phyloP scores from a whole-genome alignment of 2,888 invertebrate species.

The Ecdyonurus torrentis region DNA sequence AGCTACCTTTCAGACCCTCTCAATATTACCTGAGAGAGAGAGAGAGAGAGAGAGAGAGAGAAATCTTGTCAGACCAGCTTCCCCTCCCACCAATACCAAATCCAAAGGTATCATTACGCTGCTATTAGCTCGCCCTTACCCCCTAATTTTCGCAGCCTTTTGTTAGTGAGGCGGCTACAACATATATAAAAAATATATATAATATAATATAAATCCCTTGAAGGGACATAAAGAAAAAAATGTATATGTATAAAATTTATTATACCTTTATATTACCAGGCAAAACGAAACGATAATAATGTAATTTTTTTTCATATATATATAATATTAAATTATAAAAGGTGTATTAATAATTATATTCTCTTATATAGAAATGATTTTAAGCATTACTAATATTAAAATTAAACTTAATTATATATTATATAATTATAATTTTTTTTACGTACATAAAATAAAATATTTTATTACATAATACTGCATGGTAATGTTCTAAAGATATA shows the following conservation, averaged over 20 bases:
- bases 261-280: conserved; percentile 7
- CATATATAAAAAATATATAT: not conserved
- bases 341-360: not conserved
- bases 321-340: not conserved
- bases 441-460: not conserved
- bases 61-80: conserved; percentile 5
- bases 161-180: conserved; percentile 10
- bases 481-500: too few relatives aligned
- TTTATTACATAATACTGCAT: too few relatives aligned
- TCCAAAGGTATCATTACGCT: conserved; percentile 12
- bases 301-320: not conserved
- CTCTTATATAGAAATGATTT: not conserved
- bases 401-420: not conserved
- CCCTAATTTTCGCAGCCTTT: conserved; percentile 14
- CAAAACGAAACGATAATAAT: not conserved
- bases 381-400: not conserved
- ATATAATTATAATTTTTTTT: not conserved
- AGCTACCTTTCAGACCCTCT: not conserved
- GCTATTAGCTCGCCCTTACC: conserved; percentile 13
- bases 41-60: not conserved
- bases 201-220: not conserved
- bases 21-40: not conserved
- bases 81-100: conserved; percentile 2
- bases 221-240: not conserved
- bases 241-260: conserved; percentile 10